phyloP scores from a whole-genome alignment of 2,797 vertebrate species.

The Onychomys leucogaster region DNA sequence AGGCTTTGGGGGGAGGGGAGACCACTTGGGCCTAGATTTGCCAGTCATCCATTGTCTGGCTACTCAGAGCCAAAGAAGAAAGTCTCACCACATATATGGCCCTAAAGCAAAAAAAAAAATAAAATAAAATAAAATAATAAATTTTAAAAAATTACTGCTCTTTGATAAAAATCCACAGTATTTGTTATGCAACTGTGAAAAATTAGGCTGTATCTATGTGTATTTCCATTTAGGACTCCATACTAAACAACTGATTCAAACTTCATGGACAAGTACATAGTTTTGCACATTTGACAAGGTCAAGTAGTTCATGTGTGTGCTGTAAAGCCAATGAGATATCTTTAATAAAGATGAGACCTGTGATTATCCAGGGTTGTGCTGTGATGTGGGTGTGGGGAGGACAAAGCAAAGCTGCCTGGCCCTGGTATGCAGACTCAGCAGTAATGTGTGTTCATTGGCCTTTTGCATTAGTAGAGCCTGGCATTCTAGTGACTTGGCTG shows the following conservation, averaged over 20 bases:
- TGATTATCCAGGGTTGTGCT: slow-evolving; percentile 72
- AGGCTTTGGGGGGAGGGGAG: not conserved
- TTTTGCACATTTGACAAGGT: slow-evolving; percentile 61
- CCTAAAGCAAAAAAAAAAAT: slow-evolving; percentile 3
- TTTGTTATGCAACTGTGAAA: slow-evolving; percentile 27
- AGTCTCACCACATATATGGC: not conserved
- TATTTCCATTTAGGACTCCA: not conserved
- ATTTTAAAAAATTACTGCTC: not conserved
- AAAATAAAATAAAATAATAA: too few relatives aligned
- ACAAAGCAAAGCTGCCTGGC: slow-evolving; percentile 3
- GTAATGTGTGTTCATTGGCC: not conserved
- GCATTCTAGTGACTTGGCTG: not conserved
- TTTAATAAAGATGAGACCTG: slow-evolving; percentile 65
- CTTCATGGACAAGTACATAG: not conserved
- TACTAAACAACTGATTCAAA: slow-evolving; percentile 9
- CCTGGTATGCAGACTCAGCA: slow-evolving; percentile 58
- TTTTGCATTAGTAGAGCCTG: not conserved
- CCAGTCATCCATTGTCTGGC: not conserved
- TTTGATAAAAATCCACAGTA: slow-evolving; percentile 37
- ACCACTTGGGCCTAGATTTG: not conserved
- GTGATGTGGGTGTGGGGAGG: slow-evolving; percentile 33
- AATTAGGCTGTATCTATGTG: not conserved
- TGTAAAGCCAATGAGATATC: slow-evolving; percentile 56
- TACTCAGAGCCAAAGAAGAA: slow-evolving; percentile 13
- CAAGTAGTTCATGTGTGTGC: slow-evolving; percentile 59